Base-by-base conservation (phyloP, 2,113 vertebrate genomes). In the Megalops atlanticus region DNA sequence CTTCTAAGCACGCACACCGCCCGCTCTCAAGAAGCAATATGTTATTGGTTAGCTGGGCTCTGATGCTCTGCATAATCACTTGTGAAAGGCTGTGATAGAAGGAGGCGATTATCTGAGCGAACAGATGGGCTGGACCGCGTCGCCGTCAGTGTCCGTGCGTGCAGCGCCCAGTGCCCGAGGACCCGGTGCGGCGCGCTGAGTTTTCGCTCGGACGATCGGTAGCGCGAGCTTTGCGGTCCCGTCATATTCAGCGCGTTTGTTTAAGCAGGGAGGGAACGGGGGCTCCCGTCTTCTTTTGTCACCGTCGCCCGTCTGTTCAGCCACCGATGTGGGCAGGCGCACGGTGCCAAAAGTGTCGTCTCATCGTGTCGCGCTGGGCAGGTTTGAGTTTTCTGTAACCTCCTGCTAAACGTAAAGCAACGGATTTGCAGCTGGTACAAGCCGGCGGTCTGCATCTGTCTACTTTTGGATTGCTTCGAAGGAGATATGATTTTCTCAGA, bases 401-500 rank as follows among this genome's bases (percentile, higher is more conserved):
- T 24, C 24, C 76, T 58, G 76, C 47, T 27, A 47, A 77, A 39
- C 43, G 7, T 10, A 21, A 39, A n/a, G 36, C 16, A 24, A n/a
- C 38, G 31, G 49, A 54, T 77, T 36, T 54, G 35, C 45, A 35
- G 33, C 16, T 36, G 36, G 6, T 39, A 15, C 47, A 15, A 33
- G 11, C 24, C 11, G 31, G 36, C 49, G 76, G 74, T 58, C 38
- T 18, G 49, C 52, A 31, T 15, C 49, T 27, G 16, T 35, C 27
- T 15, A 81, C 90, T 91, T 94, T 89, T 94, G 96, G 96, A 95
- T 95, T 94, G 91, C 81, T 85, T 92, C 88, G 88, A 86, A 91
- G 91, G 93, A 94, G 94, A 93, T 92, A 99, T 99, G 98, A 99
- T 99, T 94, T 98, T 99, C 93, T 97, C 95, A 76, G 98, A 99